Evolutionary conservation across 1,140 invertebrate species (phyloP).

Genomic region (Dendroctonus valens): DNA sequence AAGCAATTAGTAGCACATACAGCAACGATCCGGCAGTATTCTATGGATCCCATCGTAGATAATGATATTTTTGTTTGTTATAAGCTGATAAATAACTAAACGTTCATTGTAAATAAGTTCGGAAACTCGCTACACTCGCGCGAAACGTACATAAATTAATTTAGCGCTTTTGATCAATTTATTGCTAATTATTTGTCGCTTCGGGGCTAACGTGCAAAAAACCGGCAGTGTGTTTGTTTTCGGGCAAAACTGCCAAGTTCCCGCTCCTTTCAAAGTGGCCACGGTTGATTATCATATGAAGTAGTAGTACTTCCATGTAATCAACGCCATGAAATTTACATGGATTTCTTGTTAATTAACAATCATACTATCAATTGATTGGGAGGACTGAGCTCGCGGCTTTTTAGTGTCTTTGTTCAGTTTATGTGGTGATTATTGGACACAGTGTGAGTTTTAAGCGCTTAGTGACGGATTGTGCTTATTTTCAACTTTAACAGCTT

Average conservation of each 20-base stretch:
- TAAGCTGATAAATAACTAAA: not conserved
- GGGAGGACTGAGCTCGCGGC: too few relatives aligned
- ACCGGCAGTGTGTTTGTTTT: not conserved
- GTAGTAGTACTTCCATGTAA: not conserved
- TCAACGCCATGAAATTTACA: not conserved
- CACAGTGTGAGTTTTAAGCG: too few relatives aligned
- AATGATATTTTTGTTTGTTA: constrained; percentile 13
- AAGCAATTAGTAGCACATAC: not conserved
- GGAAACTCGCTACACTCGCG: constrained; percentile 1
- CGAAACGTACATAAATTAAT: constrained; percentile 6
- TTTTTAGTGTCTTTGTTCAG: too few relatives aligned
- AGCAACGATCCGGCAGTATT: not conserved
- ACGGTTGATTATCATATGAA: too few relatives aligned
- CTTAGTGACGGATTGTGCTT: too few relatives aligned
- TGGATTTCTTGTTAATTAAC: too few relatives aligned
- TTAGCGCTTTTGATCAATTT: constrained; percentile 4
- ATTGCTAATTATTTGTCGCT: constrained; percentile 1
- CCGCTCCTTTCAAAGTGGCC: not conserved
- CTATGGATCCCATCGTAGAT: constrained; percentile 2
- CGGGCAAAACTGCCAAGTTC: not conserved
- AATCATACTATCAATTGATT: too few relatives aligned
- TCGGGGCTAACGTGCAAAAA: not conserved
- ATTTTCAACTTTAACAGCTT: too few relatives aligned
- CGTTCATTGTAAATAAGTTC: constrained; percentile 5
- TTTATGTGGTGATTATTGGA: too few relatives aligned